Percentiles rank a stretch among this genome's conserved stretches.
Evolutionary conservation across 1,140 invertebrate genomes (phyloP).

Genomic region (Trichonephila clavipes): DNA sequence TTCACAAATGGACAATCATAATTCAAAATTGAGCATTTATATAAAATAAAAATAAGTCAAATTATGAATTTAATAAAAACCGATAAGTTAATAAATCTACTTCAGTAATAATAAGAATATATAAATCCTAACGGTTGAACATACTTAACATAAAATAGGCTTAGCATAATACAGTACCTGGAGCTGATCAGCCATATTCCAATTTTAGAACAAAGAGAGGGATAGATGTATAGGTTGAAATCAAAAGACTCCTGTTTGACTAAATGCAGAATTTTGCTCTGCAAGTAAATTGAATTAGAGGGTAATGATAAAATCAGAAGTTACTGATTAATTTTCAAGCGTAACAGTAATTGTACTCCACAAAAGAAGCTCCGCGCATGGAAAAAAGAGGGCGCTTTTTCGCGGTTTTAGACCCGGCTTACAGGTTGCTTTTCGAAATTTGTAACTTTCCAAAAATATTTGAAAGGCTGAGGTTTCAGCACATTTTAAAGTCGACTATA

Average conservation of each 20-base stretch:
- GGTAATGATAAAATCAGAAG: too few species aligned
- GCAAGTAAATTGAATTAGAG: neutral
- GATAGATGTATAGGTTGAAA: too few species aligned
- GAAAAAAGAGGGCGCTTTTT: slow-evolving; percentile 29
- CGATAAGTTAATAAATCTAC: neutral
- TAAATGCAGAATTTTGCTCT: neutral
- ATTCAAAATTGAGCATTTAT: too few species aligned
- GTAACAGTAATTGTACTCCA: neutral
- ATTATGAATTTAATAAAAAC: neutral
- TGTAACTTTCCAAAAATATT: neutral
- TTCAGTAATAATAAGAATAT: neutral
- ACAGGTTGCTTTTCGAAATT: neutral
- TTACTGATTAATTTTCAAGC: neutral
- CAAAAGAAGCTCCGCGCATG: neutral
- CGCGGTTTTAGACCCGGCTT: slow-evolving; percentile 26
- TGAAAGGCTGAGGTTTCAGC: neutral
- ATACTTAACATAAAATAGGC: slow-evolving; percentile 34
- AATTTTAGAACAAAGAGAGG: neutral
- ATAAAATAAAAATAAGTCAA: neutral
- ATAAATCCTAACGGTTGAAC: neutral
- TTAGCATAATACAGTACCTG: slow-evolving; percentile 54
- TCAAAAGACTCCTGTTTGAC: neutral
- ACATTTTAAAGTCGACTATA: too few species aligned
- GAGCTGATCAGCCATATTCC: slow-evolving; percentile 27
- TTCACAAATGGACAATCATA: too few species aligned